Conservation (phyloP, 2,113 vertebrate species). For the Butastur rufipennis region DNA sequence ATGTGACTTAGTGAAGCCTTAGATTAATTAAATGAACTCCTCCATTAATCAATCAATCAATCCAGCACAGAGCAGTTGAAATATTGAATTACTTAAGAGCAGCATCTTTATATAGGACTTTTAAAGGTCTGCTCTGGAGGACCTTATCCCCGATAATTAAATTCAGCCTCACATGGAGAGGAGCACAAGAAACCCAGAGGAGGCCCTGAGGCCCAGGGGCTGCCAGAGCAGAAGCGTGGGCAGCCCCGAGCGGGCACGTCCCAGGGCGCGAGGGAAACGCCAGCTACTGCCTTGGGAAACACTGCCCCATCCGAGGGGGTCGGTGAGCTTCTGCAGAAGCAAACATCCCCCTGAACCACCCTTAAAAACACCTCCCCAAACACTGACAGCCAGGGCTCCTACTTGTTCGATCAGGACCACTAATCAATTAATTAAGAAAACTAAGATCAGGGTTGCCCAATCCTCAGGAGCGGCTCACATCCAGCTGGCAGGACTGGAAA, state of each 20-base stretch:
- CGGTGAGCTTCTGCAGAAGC: neutral
- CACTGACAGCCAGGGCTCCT: neutral
- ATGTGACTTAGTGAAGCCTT: conserved; percentile 62
- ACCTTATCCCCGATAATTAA: conserved; percentile 29
- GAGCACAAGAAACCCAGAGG: neutral
- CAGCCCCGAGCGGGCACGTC: neutral
- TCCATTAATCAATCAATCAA: conserved; percentile 69
- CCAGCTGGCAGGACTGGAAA: neutral
- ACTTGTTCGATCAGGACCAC: neutral
- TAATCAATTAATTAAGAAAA: neutral
- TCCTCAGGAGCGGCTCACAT: neutral
- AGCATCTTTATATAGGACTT: conserved; percentile 62
- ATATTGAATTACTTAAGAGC: conserved; percentile 67
- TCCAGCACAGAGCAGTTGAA: conserved; percentile 59
- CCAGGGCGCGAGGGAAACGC: neutral
- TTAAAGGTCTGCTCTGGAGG: conserved; percentile 58
- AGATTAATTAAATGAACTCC: conserved; percentile 65
- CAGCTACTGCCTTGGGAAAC: neutral
- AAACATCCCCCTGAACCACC: neutral
- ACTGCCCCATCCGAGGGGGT: neutral
- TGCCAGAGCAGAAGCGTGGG: neutral
- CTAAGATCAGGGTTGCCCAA: neutral
- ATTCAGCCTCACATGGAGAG: conserved; percentile 12
- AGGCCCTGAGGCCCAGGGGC: conserved; percentile 14
- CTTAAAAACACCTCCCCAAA: neutral